Evolutionary conservation across 2,888 invertebrate genomes (phyloP).

Genomic region (Cosmia trapezina): DNA sequence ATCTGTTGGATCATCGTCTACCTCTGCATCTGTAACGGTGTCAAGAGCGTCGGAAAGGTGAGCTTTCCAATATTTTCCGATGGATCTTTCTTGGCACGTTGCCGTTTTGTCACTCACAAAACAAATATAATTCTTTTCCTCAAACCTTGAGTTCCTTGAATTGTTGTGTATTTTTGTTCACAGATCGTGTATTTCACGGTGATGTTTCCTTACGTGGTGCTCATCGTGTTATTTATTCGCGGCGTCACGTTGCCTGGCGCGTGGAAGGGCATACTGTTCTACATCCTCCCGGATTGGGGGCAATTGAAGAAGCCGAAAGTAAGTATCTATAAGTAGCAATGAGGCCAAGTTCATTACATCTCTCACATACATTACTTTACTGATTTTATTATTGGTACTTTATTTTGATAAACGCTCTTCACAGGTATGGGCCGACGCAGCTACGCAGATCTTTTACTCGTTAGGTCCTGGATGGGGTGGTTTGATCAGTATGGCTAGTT

Average conservation of each 20-base stretch:
- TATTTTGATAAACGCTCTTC: conserved; percentile 5
- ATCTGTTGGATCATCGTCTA: conserved; percentile 95
- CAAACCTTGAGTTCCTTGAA: conserved; percentile 51
- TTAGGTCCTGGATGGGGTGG: conserved; percentile 97
- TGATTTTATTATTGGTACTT: conserved; percentile 17
- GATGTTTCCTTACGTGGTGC: conserved; percentile 94
- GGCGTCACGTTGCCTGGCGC: conserved; percentile 96
- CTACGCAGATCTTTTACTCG: conserved; percentile 97
- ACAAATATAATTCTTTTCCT: conserved; percentile 56
- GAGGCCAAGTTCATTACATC: conserved; percentile 47
- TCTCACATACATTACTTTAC: conserved; percentile 28
- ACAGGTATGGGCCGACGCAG: conserved; percentile 97
- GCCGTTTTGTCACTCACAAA: conserved; percentile 73
- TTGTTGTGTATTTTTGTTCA: conserved; percentile 57
- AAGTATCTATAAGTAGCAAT: conserved; percentile 56
- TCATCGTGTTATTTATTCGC: conserved; percentile 93
- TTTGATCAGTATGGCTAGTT: conserved; percentile 96
- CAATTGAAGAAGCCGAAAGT: conserved; percentile 94
- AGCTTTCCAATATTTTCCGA: conserved; percentile 59
- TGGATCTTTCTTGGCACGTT: conserved; percentile 71
- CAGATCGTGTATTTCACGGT: conserved; percentile 96
- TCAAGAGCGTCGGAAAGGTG: conserved; percentile 96
- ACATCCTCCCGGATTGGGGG: conserved; percentile 94
- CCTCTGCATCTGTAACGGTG: conserved; percentile 96
- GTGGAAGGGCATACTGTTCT: conserved; percentile 93